These are phyloP conservation scores for Tethya wilhelma DNA, from an alignment of 37 sponge, comb jelly and placozoan genomes.

Conservation along the genomic window DNA sequence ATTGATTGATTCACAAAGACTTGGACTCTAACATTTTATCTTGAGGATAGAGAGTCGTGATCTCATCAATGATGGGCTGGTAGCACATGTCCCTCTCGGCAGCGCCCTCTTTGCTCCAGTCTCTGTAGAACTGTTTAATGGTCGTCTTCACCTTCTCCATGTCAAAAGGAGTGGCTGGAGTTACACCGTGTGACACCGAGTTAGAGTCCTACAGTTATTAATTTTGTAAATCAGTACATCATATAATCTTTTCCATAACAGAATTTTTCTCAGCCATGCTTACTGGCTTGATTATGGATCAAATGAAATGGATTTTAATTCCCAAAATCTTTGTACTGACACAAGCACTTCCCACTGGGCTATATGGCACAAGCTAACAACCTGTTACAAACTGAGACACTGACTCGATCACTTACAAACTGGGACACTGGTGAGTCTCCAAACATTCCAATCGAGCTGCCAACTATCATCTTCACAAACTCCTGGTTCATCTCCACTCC, in stretches of 20 bases:
- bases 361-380: not conserved
- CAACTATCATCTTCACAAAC: slow-evolving; percentile 74
- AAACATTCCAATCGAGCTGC: slow-evolving; percentile 73
- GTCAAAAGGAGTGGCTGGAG: slow-evolving; percentile 39
- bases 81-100: slow-evolving; percentile 88
- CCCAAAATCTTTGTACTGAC: too few relatives aligned
- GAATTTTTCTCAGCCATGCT: too few relatives aligned
- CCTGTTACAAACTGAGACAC: too few relatives aligned
- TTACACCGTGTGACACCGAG: not conserved
- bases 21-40: not conserved
- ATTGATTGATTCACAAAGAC: not conserved
- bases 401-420: slow-evolving; percentile 46
- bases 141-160: slow-evolving; percentile 93
- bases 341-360: too few relatives aligned
- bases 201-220: not conserved
- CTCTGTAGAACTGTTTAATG: slow-evolving; percentile 95
- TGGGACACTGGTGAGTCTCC: slow-evolving; percentile 66
- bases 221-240: too few relatives aligned
- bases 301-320: too few relatives aligned
- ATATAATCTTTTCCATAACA: too few relatives aligned
- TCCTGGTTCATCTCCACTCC: slow-evolving; percentile 75
- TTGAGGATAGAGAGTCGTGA: slow-evolving; percentile 67
- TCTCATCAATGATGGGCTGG: slow-evolving; percentile 86
- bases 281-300: too few relatives aligned
- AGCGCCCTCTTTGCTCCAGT: slow-evolving; percentile 95